Conservation (phyloP, 2,797 vertebrate species). For the Echeneis naucrates region DNA sequence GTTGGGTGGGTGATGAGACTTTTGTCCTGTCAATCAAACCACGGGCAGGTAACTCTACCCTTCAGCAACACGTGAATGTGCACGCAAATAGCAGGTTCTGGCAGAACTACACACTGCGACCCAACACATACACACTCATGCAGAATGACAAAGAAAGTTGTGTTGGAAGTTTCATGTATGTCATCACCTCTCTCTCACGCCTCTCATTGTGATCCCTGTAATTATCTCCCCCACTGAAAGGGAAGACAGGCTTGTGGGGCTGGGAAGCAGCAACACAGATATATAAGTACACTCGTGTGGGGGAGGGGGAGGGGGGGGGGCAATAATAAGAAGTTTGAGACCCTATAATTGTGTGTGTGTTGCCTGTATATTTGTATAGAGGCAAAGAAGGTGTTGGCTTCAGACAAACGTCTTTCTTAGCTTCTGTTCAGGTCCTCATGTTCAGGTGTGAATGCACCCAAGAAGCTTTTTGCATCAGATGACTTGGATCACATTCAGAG, state of each 20-base stretch:
- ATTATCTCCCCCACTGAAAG: constrained; percentile 72
- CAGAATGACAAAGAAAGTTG: constrained; percentile 45
- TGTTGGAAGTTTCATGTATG: constrained; percentile 48
- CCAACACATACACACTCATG: constrained; percentile 30
- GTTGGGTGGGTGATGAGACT: constrained; percentile 53
- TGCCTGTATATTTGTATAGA: background rate
- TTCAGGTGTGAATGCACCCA: too few species aligned
- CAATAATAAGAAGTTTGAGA: constrained; percentile 35
- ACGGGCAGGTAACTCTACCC: constrained; percentile 51
- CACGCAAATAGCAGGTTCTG: constrained; percentile 5
- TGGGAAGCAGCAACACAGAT: constrained; percentile 23
- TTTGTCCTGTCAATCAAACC: constrained; percentile 64
- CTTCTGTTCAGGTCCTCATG: too few species aligned
- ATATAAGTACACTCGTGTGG: background rate
- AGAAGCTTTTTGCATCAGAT: too few species aligned
- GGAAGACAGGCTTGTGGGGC: constrained; percentile 30
- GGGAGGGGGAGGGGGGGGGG: background rate
- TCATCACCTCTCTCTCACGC: constrained; percentile 69
- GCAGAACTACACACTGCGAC: constrained; percentile 12
- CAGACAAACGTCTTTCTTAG: background rate
- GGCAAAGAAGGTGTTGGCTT: background rate
- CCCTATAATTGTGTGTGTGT: constrained; percentile 14
- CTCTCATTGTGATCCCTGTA: constrained; percentile 71
- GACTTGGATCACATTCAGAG: too few species aligned
- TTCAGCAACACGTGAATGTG: constrained; percentile 1